Base-by-base conservation (phyloP, 2,113 vertebrate genomes). In the Cephalopterus ornatus region DNA sequence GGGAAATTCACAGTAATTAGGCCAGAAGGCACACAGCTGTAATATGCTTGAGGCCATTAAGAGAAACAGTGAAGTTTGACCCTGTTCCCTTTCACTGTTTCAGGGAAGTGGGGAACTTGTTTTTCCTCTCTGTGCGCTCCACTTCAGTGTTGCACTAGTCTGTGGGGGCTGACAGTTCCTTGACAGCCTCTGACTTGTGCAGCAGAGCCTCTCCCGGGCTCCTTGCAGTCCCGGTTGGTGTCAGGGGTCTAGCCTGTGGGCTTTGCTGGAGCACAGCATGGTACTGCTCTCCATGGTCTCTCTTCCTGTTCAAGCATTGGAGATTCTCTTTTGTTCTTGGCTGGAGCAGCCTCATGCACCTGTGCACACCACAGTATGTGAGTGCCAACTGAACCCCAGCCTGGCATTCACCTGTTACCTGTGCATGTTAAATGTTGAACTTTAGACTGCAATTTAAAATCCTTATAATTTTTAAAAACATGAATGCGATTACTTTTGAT, bases 1-100 rank as follows among this genome's bases (percentile, higher is more conserved):
- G 82, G 65, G 56, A 88, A 86, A 86, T 86, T 90, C 61, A 75
- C 1, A 0, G 75, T 95, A 84, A 94, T 96, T 94, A 87, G 68
- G 55, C 93, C 65, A 86, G 95, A 92, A 95, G 96, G 92, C 92
- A 85, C 41, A 56, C 0, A 3, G 14, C 79, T 94, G n/a, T 56
- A 72, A 63, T 63, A 26, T 65, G 72, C 79, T 91, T 56, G 24
- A 82, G 88, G 72, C 72, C 49, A 42, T 76, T 66, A 83, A 80
- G 53, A 83, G 53, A 56, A 95, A 53, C n/a, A 55, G 23, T 2
- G 14, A 67, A 77, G 77, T 84, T 74, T 86, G 88, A 94, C 88
- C 84, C 79, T 76, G 19, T 85, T 85, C 58, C 37, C 22, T 88
- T 85, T 81, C 74, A 56, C 44, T 75, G 24, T 35, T 88, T 63